These are phyloP conservation scores for Botia kubotai DNA, from an alignment of 2,797 vertebrate genomes.

Conservation along the genomic window DNA sequence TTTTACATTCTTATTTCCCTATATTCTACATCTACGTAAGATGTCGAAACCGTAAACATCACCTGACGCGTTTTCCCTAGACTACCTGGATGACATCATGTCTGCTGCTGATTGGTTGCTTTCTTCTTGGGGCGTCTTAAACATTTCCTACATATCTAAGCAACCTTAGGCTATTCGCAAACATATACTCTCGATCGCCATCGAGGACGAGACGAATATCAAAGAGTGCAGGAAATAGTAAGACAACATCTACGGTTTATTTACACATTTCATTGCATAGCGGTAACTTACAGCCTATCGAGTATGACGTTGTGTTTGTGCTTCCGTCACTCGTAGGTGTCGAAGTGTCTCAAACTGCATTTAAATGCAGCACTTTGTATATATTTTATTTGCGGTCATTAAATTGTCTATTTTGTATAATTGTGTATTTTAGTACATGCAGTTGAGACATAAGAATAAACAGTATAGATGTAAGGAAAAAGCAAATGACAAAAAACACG, in stretches of 20 bases:
- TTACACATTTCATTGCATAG: background rate
- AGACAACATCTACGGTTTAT: background rate
- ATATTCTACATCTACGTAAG: background rate
- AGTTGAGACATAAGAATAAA: background rate
- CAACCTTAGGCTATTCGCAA: background rate
- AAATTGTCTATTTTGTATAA: background rate
- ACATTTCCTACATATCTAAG: background rate
- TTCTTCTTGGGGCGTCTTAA: background rate
- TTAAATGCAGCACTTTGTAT: background rate
- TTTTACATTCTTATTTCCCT: background rate
- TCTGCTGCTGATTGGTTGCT: background rate
- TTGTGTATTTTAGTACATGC: background rate
- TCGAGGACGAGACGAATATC: background rate
- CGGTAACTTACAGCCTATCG: background rate
- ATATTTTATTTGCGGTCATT: background rate
- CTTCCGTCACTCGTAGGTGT: background rate
- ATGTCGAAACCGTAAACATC: slow-evolving; percentile 32
- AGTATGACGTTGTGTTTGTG: background rate
- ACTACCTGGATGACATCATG: slow-evolving; percentile 1
- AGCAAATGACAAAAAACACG: too few relatives aligned
- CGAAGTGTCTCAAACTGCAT: background rate
- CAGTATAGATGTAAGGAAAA: too few relatives aligned
- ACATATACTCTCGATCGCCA: background rate
- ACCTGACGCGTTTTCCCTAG: background rate
- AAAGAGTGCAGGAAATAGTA: background rate